These are phyloP conservation scores for Cyrtonyx montezumae DNA, from an alignment of 2,113 vertebrate genomes.

Conservation along the genomic window DNA sequence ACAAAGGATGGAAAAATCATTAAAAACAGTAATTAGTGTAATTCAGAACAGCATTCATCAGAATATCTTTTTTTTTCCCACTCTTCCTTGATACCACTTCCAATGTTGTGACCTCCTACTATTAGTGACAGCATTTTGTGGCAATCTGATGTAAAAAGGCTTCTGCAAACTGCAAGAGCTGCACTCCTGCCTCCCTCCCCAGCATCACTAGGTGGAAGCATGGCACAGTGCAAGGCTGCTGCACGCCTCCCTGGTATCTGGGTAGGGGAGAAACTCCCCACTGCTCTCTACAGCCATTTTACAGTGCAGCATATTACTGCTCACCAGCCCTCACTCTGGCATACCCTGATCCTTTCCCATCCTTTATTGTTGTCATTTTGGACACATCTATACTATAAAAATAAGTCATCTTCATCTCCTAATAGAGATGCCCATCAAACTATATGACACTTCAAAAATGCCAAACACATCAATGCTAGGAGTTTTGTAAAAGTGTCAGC, in stretches of 20 bases:
- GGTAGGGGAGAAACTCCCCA: neutral
- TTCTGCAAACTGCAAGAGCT: neutral
- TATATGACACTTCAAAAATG: neutral
- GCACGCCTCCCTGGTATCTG: accelerated
- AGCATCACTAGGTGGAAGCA: neutral
- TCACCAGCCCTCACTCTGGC: neutral
- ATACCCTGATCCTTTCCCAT: neutral
- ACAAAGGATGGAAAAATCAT: neutral
- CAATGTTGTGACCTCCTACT: neutral
- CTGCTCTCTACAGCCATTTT: neutral
- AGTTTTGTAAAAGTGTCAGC: neutral
- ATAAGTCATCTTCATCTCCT: neutral
- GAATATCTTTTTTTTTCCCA: neutral
- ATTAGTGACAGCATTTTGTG: neutral
- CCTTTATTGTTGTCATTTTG: neutral
- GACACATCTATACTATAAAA: neutral
- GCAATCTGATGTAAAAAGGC: neutral
- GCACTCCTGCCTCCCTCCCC: too few species aligned
- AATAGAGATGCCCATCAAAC: neutral
- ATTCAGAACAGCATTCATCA: neutral
- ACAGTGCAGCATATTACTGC: neutral
- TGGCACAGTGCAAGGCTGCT: accelerated
- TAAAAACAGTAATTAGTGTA: neutral
- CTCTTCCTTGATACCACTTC: neutral
- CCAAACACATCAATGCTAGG: neutral